Evolutionary conservation across 1,140 invertebrate genomes (phyloP), one percentile per base, ranked within the genome.

Genomic region (Chlorops oryzae): DNA sequence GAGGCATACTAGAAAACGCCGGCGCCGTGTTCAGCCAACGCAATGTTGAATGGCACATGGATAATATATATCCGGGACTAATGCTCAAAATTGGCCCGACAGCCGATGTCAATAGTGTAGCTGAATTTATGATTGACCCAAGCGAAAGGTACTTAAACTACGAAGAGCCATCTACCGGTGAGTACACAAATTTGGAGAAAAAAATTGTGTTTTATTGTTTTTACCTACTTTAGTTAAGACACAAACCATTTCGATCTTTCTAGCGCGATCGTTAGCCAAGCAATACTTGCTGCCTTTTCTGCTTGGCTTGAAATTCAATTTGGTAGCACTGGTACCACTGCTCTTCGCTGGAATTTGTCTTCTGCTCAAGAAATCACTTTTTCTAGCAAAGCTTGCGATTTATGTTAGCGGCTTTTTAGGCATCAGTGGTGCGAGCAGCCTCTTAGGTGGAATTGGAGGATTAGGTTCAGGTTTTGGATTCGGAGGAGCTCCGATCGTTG

Each of bases 261-360:
- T 23, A 87, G 85, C 81, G 60, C 80, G 81, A 22, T 59, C 85
- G n/a, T 53, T 87, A 52, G 76, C 83, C 25, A 76, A 80, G 47
- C 81, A 84, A 55, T 76, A 87, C 42, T 52, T 87, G 21, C 63
- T 87, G 27, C 85, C 85, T 20, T 80, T 87, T 62, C 75, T 88
- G 1, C 70, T 87, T 21, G 86, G 85, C 9, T 78, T 87, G 37
- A 88, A 88, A 72, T 86, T 87, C 61, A 86, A 86, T 54, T 61
- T 87, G 34, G 78, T 83, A 0, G 84, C 85, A 1, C 61, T 88
- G 35, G 68, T 88, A 13, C 85, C 86, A 1, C 65, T 88, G 47
- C 57, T 87, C 0, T 82, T 88, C 51, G 85, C 84, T 2, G 59
- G 82, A 12, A 64, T 87, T 25, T 75, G 86, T 38, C 44, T 88